Evolutionary conservation across 2,888 invertebrate species (phyloP).

Genomic region (Xestobium rufovillosum): DNA sequence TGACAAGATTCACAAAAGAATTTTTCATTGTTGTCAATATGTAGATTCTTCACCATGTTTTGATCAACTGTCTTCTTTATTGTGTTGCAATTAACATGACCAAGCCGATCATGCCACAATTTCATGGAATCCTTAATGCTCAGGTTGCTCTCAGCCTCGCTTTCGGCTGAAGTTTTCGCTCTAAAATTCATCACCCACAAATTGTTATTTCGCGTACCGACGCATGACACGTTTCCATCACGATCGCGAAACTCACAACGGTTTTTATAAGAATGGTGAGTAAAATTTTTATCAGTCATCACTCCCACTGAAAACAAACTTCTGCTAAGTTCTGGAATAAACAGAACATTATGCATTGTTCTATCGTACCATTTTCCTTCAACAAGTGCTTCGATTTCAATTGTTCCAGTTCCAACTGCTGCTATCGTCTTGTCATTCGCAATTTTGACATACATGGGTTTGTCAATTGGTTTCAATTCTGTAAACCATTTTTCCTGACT

Average conservation of each 20-base stretch:
- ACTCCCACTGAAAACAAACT: conserved; percentile 16
- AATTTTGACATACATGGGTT: conserved; percentile 11
- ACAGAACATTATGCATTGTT: conserved; percentile 13
- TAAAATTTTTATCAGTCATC: conserved; percentile 16
- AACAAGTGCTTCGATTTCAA: conserved; percentile 11
- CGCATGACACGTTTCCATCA: conserved; percentile 15
- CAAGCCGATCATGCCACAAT: conserved; percentile 25
- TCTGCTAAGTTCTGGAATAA: conserved; percentile 13
- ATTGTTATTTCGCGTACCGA: conserved; percentile 13
- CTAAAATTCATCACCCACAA: conserved; percentile 17
- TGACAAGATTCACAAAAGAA: conserved; percentile 23
- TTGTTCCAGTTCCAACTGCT: conserved; percentile 12
- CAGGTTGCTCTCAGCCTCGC: too few relatives aligned
- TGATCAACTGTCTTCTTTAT: conserved; percentile 16
- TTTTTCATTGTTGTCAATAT: conserved; percentile 16
- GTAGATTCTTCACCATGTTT: conserved; percentile 13
- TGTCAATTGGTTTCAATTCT: conserved; percentile 9
- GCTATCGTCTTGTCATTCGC: conserved; percentile 10
- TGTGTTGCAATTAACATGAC: conserved; percentile 22
- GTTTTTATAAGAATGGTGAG: conserved; percentile 11
- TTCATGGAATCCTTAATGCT: conserved; percentile 14
- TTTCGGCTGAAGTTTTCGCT: too few relatives aligned
- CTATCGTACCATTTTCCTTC: conserved; percentile 12
- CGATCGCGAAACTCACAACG: conserved; percentile 14
- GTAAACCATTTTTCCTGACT: conserved; percentile 21